These are phyloP conservation scores for Sebastes itinus DNA, from an alignment of 2,797 vertebrate genomes.

Conservation along the genomic window DNA sequence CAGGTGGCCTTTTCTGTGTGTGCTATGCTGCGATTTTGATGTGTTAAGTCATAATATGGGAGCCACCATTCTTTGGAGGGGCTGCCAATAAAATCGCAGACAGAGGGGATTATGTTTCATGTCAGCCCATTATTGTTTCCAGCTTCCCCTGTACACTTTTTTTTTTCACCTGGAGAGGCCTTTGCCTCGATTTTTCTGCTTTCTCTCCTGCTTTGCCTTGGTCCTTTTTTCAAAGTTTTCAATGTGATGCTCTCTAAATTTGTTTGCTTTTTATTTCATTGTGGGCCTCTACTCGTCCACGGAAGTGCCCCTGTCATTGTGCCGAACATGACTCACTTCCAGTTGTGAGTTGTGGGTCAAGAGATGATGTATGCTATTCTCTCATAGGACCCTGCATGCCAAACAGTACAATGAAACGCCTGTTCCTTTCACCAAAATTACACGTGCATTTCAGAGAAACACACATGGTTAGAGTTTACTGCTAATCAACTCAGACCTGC, in stretches of 20 bases:
- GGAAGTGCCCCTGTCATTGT: background rate
- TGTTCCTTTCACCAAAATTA: background rate
- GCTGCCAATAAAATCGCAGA: slow-evolving; percentile 84
- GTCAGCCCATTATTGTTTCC: slow-evolving; percentile 78
- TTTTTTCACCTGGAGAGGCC: slow-evolving; percentile 44
- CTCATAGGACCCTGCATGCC: background rate
- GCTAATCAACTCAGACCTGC: background rate
- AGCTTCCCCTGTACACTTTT: slow-evolving; percentile 58
- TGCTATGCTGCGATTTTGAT: slow-evolving; percentile 84
- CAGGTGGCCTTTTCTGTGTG: slow-evolving; percentile 86
- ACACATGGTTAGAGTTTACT: background rate
- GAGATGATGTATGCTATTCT: background rate
- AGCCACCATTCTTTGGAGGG: slow-evolving; percentile 80
- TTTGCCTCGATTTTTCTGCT: slow-evolving; percentile 29
- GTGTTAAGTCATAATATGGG: slow-evolving; percentile 87
- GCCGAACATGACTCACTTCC: background rate
- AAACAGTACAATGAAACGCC: background rate
- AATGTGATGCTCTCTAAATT: background rate
- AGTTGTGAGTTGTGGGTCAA: background rate
- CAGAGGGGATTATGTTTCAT: slow-evolving; percentile 82
- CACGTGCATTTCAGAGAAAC: background rate
- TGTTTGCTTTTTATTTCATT: slow-evolving; percentile 9
- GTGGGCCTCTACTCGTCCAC: background rate
- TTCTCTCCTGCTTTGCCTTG: slow-evolving; percentile 16
- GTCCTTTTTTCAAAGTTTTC: slow-evolving; percentile 11